Evolutionary conservation across 2,797 vertebrate genomes (phyloP).

Genomic region (Enteromius radiatus): DNA sequence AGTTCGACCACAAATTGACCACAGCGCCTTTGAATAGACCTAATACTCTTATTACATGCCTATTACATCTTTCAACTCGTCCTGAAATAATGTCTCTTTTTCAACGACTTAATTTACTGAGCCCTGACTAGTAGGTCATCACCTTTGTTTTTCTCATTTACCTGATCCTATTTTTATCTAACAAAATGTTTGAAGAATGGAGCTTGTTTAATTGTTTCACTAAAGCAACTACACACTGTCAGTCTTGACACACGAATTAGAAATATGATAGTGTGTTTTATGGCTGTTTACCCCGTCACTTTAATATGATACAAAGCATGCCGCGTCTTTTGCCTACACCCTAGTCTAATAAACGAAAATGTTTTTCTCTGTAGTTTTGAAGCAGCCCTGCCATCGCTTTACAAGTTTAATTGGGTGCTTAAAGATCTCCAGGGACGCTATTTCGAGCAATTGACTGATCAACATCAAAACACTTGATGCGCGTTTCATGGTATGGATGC

Average conservation of each 20-base stretch:
- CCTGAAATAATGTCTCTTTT: constrained; percentile 85
- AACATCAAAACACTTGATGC: constrained; percentile 55
- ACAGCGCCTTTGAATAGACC: constrained; percentile 71
- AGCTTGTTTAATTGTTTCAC: not conserved
- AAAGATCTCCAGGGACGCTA: constrained; percentile 7
- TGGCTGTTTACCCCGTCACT: not conserved
- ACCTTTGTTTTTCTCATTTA: constrained; percentile 48
- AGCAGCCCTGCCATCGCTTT: not conserved
- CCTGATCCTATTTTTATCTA: not conserved
- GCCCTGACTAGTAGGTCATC: constrained; percentile 74
- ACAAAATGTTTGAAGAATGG: no score
- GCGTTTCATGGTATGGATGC: constrained; percentile 74
- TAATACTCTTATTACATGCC: constrained; percentile 85
- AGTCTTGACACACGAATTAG: not conserved
- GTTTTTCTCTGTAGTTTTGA: not conserved
- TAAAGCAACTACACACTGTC: not conserved
- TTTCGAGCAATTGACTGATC: constrained; percentile 30
- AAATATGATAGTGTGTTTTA: not conserved
- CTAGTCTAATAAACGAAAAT: not conserved
- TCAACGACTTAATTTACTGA: constrained; percentile 78
- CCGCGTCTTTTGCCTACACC: not conserved
- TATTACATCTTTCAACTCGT: constrained; percentile 86
- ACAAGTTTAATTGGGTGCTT: constrained; percentile 18
- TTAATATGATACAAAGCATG: not conserved
- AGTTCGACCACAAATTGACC: constrained; percentile 67